Percentiles rank a stretch among this genome's conserved stretches.
Conservation (phyloP, 2,888 invertebrate genomes). For the Lasioglossum calceatum region DNA sequence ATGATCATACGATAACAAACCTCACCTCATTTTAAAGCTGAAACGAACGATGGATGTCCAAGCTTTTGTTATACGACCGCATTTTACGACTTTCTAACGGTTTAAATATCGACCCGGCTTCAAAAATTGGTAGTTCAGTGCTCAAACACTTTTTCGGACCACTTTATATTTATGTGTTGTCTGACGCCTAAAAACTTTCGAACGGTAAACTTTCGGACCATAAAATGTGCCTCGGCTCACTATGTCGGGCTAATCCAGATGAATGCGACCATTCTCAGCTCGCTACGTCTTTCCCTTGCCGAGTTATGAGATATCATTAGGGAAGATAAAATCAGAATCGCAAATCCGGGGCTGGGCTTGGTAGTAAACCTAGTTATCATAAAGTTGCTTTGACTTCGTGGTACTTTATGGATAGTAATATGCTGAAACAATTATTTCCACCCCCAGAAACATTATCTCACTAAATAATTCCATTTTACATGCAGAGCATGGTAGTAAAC, state of each 20-base stretch:
- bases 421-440: not conserved
- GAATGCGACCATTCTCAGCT: not conserved
- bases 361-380: not conserved
- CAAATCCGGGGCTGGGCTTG: not conserved
- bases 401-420: not conserved
- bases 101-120: not conserved
- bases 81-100: not conserved
- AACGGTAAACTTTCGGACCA: not conserved
- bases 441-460: not conserved
- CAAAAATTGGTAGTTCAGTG: not conserved
- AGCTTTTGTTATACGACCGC: not conserved
- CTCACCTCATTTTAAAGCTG: no score
- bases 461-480: not conserved
- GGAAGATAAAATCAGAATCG: not conserved
- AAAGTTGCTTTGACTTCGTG: no score
- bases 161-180: not conserved
- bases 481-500: not conserved
- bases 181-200: not conserved
- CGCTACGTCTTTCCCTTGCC: not conserved
- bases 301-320: not conserved
- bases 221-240: not conserved
- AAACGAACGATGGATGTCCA: not conserved
- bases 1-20: no score
- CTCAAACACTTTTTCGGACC: not conserved
- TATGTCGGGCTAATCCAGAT: constrained; percentile 1